Evolutionary conservation across 2,113 vertebrate genomes (phyloP), one percentile per base, ranked within the genome.

Genomic region (Dromaius novaehollandiae): DNA sequence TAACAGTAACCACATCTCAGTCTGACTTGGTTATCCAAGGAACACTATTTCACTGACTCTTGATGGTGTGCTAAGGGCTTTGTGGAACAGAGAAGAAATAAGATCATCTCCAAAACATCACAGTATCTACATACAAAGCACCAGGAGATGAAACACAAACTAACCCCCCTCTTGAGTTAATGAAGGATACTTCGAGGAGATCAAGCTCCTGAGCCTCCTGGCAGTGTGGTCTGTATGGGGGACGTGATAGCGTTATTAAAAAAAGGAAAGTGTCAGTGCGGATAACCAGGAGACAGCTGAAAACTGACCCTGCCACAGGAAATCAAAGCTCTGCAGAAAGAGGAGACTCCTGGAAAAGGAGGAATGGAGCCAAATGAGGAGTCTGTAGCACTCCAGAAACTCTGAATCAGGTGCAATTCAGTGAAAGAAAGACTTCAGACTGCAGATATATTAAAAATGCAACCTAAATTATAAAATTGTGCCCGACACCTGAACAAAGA

Each of bases 1-100:
- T 50, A 18, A n/a, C 79, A 75, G 38, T 2, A 36, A 26, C 18
- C 26, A 21, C 0, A 3, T 69, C 34, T 17, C 28, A 4, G 38
- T 13, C 61, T 17, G 32, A 58, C 21, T 75, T 2, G 0, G 42
- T 7, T 8, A 44, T 3, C 26, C 30, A 9, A 8, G 20, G 30
- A 76, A 24, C 30, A 7, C 8, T 13, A 3, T 51, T 64, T 44
- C 4, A 0, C 25, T 0, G 6, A 48, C 58, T 21, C 34, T 55
- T 1, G 2, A 36, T 44, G 42, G 3, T 12, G 25, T 26, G 13
- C 4, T 1, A 24, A 13, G 17, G 17, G 32, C 53, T 89, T 26
- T 32, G 63, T 32, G 78, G 36, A 65, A 51, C 3, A 46, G n/a
- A 66, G 10, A 66, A 42, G 7, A 64, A 81, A 74, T 6, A 58